These are phyloP conservation scores for Drosophila pseudotalamancana DNA, from an alignment of 2,888 invertebrate genomes.

Conservation along the genomic window DNA sequence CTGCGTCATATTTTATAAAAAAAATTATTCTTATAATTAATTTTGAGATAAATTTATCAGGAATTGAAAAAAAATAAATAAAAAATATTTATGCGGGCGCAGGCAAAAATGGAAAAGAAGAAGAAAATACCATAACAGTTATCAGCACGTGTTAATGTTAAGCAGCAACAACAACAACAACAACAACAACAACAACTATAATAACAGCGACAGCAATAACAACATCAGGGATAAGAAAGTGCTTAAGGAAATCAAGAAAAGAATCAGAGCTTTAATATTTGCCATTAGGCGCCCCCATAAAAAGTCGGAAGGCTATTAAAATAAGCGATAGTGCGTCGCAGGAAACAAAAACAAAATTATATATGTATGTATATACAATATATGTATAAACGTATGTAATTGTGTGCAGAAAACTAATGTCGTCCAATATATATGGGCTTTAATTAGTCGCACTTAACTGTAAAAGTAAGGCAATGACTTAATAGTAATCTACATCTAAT, in stretches of 20 bases:
- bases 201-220: no score
- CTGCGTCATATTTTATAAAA: neutral
- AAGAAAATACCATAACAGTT: slow-evolving; percentile 26
- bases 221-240: slow-evolving; percentile 29
- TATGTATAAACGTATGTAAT: neutral
- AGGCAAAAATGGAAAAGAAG: neutral
- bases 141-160: slow-evolving; percentile 34
- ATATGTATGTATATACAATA: neutral
- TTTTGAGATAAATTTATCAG: slow-evolving; percentile 42
- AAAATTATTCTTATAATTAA: slow-evolving; percentile 4
- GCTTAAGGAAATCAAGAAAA: slow-evolving; percentile 39
- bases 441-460: no score
- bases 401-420: slow-evolving; percentile 1
- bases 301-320: slow-evolving; percentile 48
- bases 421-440: neutral
- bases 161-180: neutral
- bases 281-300: slow-evolving; percentile 51
- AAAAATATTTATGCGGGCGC: slow-evolving; percentile 28
- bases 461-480: no score
- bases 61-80: slow-evolving; percentile 5
- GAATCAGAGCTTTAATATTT: slow-evolving; percentile 28
- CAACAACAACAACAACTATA: no score
- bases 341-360: slow-evolving; percentile 1
- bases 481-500: no score
- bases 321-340: slow-evolving; percentile 27